Percentiles rank a stretch among this genome's conserved stretches.
Conservation (phyloP, 2,888 invertebrate genomes). For the Ophioninae sp. region DNA sequence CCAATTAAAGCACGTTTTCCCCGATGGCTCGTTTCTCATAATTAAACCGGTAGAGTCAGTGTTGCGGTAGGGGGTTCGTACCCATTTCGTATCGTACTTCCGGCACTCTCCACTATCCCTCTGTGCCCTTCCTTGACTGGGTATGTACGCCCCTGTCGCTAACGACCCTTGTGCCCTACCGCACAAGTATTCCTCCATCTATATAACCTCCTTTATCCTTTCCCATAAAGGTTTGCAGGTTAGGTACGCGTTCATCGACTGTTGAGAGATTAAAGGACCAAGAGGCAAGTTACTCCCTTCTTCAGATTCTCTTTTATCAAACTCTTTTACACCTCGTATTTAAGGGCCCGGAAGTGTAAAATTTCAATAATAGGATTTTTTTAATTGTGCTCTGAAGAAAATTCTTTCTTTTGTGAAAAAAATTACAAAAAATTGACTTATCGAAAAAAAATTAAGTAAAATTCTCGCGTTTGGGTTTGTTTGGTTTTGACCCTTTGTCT, state of each 20-base stretch:
- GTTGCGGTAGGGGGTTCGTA: constrained; percentile 43
- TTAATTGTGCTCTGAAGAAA: too few species aligned
- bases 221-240: neutral
- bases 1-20: constrained; percentile 64
- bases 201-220: constrained; percentile 1
- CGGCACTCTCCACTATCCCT: constrained; percentile 33
- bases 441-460: too few species aligned
- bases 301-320: too few species aligned
- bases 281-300: neutral
- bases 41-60: constrained; percentile 62
- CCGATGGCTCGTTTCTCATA: constrained; percentile 66
- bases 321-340: too few species aligned
- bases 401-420: too few species aligned
- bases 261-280: neutral
- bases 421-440: too few species aligned
- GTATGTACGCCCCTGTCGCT: constrained; percentile 42
- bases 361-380: neutral
- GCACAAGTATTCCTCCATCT: constrained; percentile 50
- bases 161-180: constrained; percentile 59
- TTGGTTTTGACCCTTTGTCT: too few species aligned
- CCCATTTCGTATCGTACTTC: constrained; percentile 61
- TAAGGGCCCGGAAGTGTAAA: too few species aligned
- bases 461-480: too few species aligned
- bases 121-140: constrained; percentile 1
- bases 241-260: constrained; percentile 1